Percentiles rank a stretch among this genome's conserved stretches.
phyloP scores from a whole-genome alignment of 2,797 vertebrate genomes.

The Geotrypetes seraphini region DNA sequence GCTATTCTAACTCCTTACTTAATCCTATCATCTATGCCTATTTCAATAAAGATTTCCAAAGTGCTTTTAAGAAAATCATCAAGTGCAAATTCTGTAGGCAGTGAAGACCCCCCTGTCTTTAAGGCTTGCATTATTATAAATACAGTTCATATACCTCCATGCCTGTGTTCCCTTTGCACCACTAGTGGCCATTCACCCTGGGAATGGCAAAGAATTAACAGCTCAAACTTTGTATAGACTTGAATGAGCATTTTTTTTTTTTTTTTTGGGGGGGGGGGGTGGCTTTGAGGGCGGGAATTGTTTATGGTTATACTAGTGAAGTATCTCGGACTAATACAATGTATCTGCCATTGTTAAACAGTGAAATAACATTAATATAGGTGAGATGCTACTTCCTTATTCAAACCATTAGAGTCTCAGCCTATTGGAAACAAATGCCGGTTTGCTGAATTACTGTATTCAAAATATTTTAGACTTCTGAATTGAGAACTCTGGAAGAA shows the following conservation, averaged over 20 bases:
- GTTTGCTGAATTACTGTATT: not conserved
- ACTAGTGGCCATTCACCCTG: not conserved
- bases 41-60: slow-evolving; percentile 98
- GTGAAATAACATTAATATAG: not conserved
- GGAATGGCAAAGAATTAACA: not conserved
- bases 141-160: not conserved
- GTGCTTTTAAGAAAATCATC: slow-evolving; percentile 92
- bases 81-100: slow-evolving; percentile 85
- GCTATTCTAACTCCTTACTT: slow-evolving; percentile 94
- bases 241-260: too few relatives aligned
- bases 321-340: not conserved
- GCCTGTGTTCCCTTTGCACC: not conserved
- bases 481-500: not conserved
- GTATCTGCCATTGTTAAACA: slow-evolving; percentile 5
- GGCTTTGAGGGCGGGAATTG: not conserved
- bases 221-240: too few relatives aligned
- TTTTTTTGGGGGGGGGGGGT: too few relatives aligned
- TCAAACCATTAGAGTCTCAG: not conserved
- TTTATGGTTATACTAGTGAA: not conserved
- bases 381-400: not conserved
- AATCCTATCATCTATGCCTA: slow-evolving; percentile 97
- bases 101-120: slow-evolving; percentile 27
- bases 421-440: not conserved
- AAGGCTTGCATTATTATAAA: not conserved
- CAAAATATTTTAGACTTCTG: slow-evolving; percentile 4